phyloP scores from a whole-genome alignment of 2,113 vertebrate species.

The Arizona elegans region DNA sequence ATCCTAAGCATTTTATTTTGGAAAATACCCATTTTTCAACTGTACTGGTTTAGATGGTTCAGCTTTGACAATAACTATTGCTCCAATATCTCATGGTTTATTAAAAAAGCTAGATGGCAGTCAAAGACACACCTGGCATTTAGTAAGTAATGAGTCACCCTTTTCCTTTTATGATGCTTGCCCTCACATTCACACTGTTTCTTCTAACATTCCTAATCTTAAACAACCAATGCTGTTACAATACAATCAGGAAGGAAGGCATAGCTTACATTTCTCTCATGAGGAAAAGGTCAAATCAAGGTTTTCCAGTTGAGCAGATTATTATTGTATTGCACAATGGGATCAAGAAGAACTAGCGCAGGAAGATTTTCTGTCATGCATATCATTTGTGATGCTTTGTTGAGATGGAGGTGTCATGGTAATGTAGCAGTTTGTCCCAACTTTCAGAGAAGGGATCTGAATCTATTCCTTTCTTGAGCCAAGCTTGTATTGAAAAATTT shows the following conservation, averaged over 20 bases:
- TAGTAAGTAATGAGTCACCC: not conserved
- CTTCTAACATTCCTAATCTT: conserved; percentile 17
- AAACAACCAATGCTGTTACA: not conserved
- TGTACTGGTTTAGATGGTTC: conserved; percentile 51
- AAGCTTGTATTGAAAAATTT: not conserved
- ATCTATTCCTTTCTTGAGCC: not conserved
- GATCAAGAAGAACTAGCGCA: not conserved
- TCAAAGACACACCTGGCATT: conserved; percentile 23
- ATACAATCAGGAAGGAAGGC: not conserved
- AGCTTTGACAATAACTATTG: conserved; percentile 29
- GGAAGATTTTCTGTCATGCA: not conserved
- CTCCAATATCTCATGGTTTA: conserved; percentile 32
- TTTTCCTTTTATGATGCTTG: not conserved
- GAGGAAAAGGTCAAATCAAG: conserved; percentile 10
- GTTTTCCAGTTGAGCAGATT: not conserved
- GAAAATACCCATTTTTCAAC: conserved; percentile 57
- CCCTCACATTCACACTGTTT: conserved; percentile 12
- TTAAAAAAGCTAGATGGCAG: not conserved
- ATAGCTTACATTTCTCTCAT: not conserved
- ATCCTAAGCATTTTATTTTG: conserved; percentile 64
- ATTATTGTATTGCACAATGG: not conserved
- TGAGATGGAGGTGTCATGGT: not conserved
- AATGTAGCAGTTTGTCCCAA: not conserved
- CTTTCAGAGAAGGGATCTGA: not conserved
- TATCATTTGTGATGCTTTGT: not conserved